Conservation (phyloP, 2,888 invertebrate genomes). For the Odontothrips loti region DNA sequence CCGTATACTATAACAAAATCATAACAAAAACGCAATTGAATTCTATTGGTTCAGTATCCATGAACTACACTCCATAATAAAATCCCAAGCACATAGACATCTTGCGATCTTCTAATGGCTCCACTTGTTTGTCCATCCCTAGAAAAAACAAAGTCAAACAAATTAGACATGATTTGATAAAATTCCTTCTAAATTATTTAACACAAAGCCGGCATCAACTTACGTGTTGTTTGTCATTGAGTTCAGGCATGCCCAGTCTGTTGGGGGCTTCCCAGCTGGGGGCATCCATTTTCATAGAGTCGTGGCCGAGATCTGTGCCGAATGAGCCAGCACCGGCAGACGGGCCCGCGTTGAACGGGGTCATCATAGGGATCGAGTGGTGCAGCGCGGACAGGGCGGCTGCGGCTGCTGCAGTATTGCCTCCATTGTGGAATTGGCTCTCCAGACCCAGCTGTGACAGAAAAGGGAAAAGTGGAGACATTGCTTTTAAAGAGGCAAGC, state of each 20-base stretch:
- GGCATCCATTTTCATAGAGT: slow-evolving; percentile 37
- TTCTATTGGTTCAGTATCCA: slow-evolving; percentile 25
- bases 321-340: slow-evolving; percentile 28
- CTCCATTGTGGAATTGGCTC: slow-evolving; percentile 46
- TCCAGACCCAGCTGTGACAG: slow-evolving; percentile 38
- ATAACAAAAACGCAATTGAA: slow-evolving; percentile 4
- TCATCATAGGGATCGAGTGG: slow-evolving; percentile 34
- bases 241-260: slow-evolving; percentile 35
- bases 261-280: slow-evolving; percentile 37
- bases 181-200: too few species aligned
- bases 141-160: not conserved
- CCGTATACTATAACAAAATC: slow-evolving; percentile 20
- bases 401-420: slow-evolving; percentile 30
- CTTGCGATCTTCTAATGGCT: slow-evolving; percentile 35
- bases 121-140: slow-evolving; percentile 38
- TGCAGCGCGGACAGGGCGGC: slow-evolving; percentile 36
- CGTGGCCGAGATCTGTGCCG: slow-evolving; percentile 36
- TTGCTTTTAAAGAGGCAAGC: not conserved
- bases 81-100: slow-evolving; percentile 12
- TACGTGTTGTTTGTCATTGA: slow-evolving; percentile 38
- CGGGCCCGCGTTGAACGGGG: slow-evolving; percentile 33
- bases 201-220: not conserved
- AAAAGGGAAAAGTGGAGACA: not conserved
- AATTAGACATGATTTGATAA: not conserved
- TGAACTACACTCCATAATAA: slow-evolving; percentile 8